Evolutionary conservation across 2,797 vertebrate genomes (phyloP).

Genomic region (Synaphobranchus kaupii): DNA sequence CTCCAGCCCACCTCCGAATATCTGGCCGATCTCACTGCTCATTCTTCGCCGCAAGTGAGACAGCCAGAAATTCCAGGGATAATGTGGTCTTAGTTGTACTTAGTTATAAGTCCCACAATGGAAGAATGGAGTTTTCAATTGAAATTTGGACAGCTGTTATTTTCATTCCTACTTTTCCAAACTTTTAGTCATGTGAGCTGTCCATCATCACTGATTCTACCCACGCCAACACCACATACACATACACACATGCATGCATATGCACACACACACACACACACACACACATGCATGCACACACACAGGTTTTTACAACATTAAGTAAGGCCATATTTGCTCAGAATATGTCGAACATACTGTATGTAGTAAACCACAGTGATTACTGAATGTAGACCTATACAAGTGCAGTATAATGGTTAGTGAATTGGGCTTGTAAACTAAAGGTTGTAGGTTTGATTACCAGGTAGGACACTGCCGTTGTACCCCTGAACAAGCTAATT

Average conservation of each 20-base stretch:
- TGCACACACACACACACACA: too few species aligned
- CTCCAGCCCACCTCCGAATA: not conserved
- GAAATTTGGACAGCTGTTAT: not conserved
- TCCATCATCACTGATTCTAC: not conserved
- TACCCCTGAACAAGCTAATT: not conserved
- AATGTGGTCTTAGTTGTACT: constrained; percentile 14
- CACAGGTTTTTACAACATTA: not conserved
- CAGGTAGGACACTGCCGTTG: not conserved
- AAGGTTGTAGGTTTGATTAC: not conserved
- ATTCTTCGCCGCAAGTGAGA: constrained; percentile 19
- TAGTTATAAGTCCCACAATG: not conserved
- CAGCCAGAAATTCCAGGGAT: constrained; percentile 24
- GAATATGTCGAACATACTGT: not conserved
- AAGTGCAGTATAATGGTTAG: not conserved
- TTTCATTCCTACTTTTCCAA: not conserved
- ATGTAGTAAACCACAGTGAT: not conserved
- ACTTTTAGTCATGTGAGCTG: not conserved
- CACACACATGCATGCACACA: not conserved
- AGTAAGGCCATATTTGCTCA: not conserved
- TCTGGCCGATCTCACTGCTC: constrained; percentile 17
- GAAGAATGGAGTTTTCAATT: constrained; percentile 3
- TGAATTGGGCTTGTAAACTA: not conserved
- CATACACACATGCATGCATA: too few species aligned
- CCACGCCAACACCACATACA: not conserved
- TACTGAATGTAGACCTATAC: not conserved